Evolutionary conservation across 2,113 vertebrate species (phyloP).

Genomic region (Thalassoma bifasciatum): DNA sequence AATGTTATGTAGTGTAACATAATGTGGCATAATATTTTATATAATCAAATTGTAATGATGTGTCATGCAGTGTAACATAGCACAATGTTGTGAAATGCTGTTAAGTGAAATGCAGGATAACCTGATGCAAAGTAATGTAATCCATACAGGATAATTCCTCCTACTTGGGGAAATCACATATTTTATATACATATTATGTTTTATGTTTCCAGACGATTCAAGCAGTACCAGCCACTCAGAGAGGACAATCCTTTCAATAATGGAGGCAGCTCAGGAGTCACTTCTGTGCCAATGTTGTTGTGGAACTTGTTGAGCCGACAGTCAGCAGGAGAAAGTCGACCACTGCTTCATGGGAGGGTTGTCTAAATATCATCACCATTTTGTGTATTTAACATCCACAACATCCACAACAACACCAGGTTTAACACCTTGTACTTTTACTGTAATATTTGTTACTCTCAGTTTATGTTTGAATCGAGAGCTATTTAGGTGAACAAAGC

Average conservation of each 20-base stretch:
- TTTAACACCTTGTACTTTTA: slow-evolving; percentile 25
- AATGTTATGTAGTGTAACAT: no score
- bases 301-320: slow-evolving; percentile 83
- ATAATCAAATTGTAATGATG: no score
- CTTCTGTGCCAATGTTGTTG: slow-evolving; percentile 84
- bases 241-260: slow-evolving; percentile 37
- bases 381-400: slow-evolving; percentile 8
- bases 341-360: slow-evolving; percentile 87
- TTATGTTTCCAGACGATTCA: slow-evolving; percentile 72
- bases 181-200: no score
- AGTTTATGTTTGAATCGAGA: slow-evolving; percentile 16
- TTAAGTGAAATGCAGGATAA: no score
- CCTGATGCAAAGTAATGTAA: no score
- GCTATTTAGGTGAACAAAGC: slow-evolving; percentile 1
- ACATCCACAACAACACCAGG: background rate
- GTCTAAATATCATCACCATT: slow-evolving; percentile 76
- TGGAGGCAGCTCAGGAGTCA: slow-evolving; percentile 66
- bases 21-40: no score
- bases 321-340: slow-evolving; percentile 86
- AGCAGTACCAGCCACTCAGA: slow-evolving; percentile 78
- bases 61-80: no score
- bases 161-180: no score
- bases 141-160: no score
- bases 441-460: slow-evolving; percentile 19
- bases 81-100: no score